Evolutionary conservation across 2,797 vertebrate species (phyloP).

Genomic region (Alauda arvensis): DNA sequence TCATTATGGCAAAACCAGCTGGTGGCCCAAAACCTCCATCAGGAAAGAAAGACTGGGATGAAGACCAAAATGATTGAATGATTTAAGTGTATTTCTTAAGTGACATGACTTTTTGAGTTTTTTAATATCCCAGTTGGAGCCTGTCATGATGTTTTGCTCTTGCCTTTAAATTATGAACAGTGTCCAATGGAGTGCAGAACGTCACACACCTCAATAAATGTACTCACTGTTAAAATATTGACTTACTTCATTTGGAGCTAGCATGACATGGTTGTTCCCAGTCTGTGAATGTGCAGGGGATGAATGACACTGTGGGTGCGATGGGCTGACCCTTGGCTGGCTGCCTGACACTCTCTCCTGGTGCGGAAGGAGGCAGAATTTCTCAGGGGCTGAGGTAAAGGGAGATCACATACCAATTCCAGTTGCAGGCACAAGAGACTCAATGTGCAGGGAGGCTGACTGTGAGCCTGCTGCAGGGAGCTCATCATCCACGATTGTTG

Average conservation of each 20-base stretch:
- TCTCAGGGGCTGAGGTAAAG: neutral
- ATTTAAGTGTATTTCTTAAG: neutral
- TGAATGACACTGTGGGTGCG: neutral
- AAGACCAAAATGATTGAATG: constrained; percentile 87
- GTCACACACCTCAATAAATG: constrained; percentile 37
- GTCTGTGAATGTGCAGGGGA: fast-evolving
- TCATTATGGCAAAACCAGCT: constrained; percentile 92
- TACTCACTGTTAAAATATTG: neutral
- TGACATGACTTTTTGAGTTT: constrained; percentile 2
- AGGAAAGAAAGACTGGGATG: constrained; percentile 92
- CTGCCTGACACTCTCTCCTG: neutral
- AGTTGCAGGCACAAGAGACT: neutral
- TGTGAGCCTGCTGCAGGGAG: neutral
- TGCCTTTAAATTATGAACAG: constrained; percentile 72
- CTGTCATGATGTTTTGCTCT: constrained; percentile 21
- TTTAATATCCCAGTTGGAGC: constrained; percentile 10
- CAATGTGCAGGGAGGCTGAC: neutral
- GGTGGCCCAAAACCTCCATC: constrained; percentile 92
- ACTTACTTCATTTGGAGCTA: neutral
- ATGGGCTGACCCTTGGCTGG: neutral
- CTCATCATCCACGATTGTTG: fast-evolving
- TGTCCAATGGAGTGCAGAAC: neutral
- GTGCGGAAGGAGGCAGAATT: neutral
- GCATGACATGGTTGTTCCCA: fast-evolving
- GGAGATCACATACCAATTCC: neutral